Evolutionary conservation across 2,888 invertebrate genomes (phyloP).

Genomic region (Scaeva pyrastri): DNA sequence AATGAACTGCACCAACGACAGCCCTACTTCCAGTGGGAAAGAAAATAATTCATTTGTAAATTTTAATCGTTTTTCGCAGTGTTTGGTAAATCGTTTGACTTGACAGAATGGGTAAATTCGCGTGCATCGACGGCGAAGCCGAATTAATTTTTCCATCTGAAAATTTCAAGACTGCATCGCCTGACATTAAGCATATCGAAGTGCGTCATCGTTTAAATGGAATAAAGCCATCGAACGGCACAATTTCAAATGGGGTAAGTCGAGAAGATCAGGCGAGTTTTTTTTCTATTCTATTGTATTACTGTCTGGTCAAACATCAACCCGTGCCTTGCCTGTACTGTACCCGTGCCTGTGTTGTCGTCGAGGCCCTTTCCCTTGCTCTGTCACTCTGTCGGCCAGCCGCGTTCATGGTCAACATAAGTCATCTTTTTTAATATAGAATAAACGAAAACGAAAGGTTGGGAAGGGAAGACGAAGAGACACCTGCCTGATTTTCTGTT

Average conservation of each 20-base stretch:
- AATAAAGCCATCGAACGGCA: constrained; percentile 56
- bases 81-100: constrained; percentile 68
- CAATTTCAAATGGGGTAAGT: constrained; percentile 64
- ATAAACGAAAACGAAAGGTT: not conserved
- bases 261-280: not conserved
- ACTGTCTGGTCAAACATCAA: too few species aligned
- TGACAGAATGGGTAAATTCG: constrained; percentile 78
- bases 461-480: not conserved
- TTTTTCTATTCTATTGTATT: not conserved
- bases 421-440: not conserved
- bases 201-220: constrained; percentile 66
- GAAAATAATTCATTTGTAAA: constrained; percentile 54
- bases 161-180: constrained; percentile 49
- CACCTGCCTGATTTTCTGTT: not conserved
- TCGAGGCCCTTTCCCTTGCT: not conserved
- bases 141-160: constrained; percentile 63
- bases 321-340: not conserved
- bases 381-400: not conserved
- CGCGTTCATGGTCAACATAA: constrained; percentile 55
- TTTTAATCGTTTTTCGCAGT: constrained; percentile 68
- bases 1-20: not conserved
- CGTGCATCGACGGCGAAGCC: constrained; percentile 73
- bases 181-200: constrained; percentile 48
- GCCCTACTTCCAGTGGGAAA: constrained; percentile 32
- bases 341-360: too few species aligned